These are phyloP conservation scores for Anagrus nilaparvatae DNA, from an alignment of 1,140 invertebrate genomes.

Conservation along the genomic window DNA sequence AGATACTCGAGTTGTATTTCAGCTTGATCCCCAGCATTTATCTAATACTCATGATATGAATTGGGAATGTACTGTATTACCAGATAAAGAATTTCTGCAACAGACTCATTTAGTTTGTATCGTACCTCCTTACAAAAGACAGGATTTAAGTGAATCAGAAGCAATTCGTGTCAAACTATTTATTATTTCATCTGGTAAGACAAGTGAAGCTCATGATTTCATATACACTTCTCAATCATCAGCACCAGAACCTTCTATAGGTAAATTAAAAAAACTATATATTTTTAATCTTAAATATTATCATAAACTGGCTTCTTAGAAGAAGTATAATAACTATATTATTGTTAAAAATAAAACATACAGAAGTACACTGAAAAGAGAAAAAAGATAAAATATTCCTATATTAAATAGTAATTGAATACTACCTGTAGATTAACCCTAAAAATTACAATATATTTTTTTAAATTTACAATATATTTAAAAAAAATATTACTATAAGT, in stretches of 20 bases:
- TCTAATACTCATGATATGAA: conserved; percentile 39
- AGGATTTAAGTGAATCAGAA: conserved; percentile 47
- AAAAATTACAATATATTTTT: no score
- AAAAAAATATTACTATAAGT: no score
- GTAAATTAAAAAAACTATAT: conserved; percentile 30
- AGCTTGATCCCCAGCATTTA: conserved; percentile 48
- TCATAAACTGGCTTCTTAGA: no score
- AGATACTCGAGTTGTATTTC: conserved; percentile 83
- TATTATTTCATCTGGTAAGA: conserved; percentile 77
- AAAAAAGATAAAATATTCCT: no score
- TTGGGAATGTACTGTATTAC: conserved; percentile 69
- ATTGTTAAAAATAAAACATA: no score
- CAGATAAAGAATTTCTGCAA: conserved; percentile 76
- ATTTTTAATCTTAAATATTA: no score
- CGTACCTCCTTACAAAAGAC: conserved; percentile 65
- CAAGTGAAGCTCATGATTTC: conserved; percentile 79
- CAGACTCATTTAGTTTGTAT: conserved; percentile 89
- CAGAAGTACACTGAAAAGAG: no score
- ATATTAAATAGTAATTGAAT: no score
- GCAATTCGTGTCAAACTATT: conserved; percentile 65
- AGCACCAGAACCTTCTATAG: conserved; percentile 26
- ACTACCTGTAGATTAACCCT: no score
- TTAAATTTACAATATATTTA: no score
- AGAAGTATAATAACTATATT: no score
- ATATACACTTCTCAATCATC: conserved; percentile 58